Base-by-base conservation (phyloP, 2,888 invertebrate species). In the Raillietiella orientalis region DNA sequence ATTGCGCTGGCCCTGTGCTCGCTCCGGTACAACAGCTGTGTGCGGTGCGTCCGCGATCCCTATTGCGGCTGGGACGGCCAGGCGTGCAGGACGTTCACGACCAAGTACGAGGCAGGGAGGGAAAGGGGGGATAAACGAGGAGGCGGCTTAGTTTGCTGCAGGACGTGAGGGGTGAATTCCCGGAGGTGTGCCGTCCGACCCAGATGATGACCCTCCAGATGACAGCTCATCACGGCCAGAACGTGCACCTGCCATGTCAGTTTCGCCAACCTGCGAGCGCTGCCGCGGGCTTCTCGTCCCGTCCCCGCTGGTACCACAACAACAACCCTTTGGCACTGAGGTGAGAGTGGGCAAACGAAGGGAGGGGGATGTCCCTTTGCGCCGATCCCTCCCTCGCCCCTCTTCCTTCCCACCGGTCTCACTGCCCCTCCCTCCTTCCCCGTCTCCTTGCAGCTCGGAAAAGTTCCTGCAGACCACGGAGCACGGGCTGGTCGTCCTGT, bases 41-140 rank as follows among this genome's bases (percentile, higher is more conserved):
- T 77, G 38, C 57, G 77, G 28, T 87, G 87, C 52, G 74, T 82
- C 12, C 66, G 75, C 42, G 87, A 87, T 51, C 87, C 87, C 1
- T 84, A 87, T 47, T 87, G 87, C 43, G 84, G 84, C 16, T 87
- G 87, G 87, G 84, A 84, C 44, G 65, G 72, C 37, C 75, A 77
- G 34, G 60, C 64, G n/a, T 69, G 66, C 34, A n/a, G n/a, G n/a
- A n/a, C n/a, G n/a, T n/a, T n/a, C n/a, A n/a, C n/a, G n/a, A n/a
- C n/a, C n/a, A n/a, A n/a, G n/a, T n/a, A n/a, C n/a, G n/a, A n/a
- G n/a, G n/a, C n/a, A n/a, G n/a, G n/a, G n/a, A n/a, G n/a, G n/a
- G n/a, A n/a, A n/a, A n/a, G n/a, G n/a, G n/a, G n/a, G n/a, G n/a
- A n/a, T n/a, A n/a, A n/a, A n/a, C n/a, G n/a, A n/a, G n/a, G n/a